Evolutionary conservation across 2,888 invertebrate species (phyloP).

Genomic region (Abrostola triplasia): DNA sequence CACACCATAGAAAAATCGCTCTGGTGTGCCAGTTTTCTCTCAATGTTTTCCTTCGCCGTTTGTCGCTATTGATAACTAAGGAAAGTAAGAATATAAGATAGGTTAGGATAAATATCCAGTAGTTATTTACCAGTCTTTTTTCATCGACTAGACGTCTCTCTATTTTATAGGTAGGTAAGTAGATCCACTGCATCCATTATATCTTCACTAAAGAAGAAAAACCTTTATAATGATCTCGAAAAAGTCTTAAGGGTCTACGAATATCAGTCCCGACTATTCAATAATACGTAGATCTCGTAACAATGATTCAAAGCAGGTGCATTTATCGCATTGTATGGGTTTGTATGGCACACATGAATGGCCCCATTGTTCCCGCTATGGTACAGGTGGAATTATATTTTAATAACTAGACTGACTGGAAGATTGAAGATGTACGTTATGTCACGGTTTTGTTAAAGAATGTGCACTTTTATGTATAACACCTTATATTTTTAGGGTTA

Average conservation of each 20-base stretch:
- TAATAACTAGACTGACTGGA: slow-evolving; percentile 30
- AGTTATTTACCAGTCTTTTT: too few relatives aligned
- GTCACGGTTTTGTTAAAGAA: neutral
- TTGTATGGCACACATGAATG: slow-evolving; percentile 53
- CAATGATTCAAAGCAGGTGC: slow-evolving; percentile 55
- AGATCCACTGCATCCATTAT: too few relatives aligned
- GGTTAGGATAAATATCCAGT: too few relatives aligned
- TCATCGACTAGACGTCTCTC: too few relatives aligned
- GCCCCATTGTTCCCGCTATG: slow-evolving; percentile 58
- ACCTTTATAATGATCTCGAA: neutral
- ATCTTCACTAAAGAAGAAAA: neutral
- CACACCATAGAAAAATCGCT: too few relatives aligned
- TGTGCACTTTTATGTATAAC: neutral
- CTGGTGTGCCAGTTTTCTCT: too few relatives aligned
- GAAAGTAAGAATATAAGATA: too few relatives aligned
- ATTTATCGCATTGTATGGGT: slow-evolving; percentile 45
- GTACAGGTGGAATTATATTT: slow-evolving; percentile 49
- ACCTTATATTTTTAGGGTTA: neutral
- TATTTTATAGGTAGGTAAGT: too few relatives aligned
- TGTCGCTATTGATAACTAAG: too few relatives aligned
- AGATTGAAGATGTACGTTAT: neutral
- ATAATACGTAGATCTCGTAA: slow-evolving; percentile 20
- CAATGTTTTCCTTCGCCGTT: too few relatives aligned
- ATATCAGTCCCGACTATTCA: slow-evolving; percentile 1
- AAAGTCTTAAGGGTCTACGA: neutral